These are phyloP conservation scores for Abrostola triplasia DNA, from an alignment of 2,888 invertebrate species.

Conservation along the genomic window DNA sequence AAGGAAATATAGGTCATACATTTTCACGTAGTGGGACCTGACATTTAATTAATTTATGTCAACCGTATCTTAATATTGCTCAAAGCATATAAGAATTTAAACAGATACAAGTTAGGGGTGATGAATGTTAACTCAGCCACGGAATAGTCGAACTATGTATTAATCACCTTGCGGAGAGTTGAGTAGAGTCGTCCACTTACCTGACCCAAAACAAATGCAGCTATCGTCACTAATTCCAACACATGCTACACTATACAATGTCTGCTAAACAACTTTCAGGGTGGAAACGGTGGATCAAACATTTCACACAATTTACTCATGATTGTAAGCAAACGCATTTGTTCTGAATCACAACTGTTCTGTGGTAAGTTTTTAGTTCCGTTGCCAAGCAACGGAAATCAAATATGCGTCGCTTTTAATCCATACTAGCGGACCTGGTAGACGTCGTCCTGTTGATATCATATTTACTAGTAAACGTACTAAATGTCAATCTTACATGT, in stretches of 20 bases:
- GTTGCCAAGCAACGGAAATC: conserved; percentile 73
- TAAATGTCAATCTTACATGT: no score
- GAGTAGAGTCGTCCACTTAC: conserved; percentile 21
- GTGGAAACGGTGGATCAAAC: conserved; percentile 71
- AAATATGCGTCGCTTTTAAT: conserved; percentile 29
- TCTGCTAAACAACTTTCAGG: conserved; percentile 59
- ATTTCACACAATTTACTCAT: conserved; percentile 66
- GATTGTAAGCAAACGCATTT: conserved; percentile 60
- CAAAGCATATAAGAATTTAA: neutral
- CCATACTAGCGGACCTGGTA: conserved; percentile 7
- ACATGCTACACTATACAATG: conserved; percentile 34
- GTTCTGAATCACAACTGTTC: conserved; percentile 49
- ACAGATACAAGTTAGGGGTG: neutral
- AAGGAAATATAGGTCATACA: no score
- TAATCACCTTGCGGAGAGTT: conserved; percentile 15
- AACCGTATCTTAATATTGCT: neutral
- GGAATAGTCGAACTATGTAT: conserved; percentile 1
- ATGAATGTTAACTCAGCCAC: neutral
- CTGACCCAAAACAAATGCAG: conserved; percentile 38
- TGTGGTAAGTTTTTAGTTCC: conserved; percentile 63
- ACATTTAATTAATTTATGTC: no score
- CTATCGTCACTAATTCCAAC: conserved; percentile 12
- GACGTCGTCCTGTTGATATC: no score
- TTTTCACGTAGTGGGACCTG: no score
- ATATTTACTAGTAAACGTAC: no score